Conservation (phyloP, 2,113 vertebrate genomes). For the Phyllostomus discolor region DNA sequence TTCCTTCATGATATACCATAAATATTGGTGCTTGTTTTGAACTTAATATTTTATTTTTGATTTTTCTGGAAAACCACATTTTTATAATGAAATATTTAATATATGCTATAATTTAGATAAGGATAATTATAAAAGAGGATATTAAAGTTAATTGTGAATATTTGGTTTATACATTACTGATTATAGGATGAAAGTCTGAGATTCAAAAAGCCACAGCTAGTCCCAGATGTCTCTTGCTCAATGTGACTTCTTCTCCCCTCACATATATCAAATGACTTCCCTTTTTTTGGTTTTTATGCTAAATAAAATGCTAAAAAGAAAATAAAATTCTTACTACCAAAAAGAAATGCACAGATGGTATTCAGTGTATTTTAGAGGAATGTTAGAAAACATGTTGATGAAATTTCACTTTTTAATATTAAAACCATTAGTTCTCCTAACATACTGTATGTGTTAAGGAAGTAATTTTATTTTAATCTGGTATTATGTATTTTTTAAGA, state of each 20-base stretch:
- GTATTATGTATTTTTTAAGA: background rate
- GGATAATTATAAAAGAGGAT: background rate
- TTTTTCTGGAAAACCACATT: background rate
- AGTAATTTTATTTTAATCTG: slow-evolving; percentile 41
- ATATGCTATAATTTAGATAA: background rate
- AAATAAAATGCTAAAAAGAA: slow-evolving; percentile 37
- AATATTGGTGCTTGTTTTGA: background rate
- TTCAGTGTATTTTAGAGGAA: background rate
- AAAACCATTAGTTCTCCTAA: background rate
- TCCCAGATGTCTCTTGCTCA: slow-evolving; percentile 45
- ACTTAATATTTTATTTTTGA: slow-evolving; percentile 34
- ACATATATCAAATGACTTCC: slow-evolving; percentile 44
- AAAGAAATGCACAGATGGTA: slow-evolving; percentile 14
- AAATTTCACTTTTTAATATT: slow-evolving; percentile 10
- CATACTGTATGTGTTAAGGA: background rate
- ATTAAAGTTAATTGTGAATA: background rate
- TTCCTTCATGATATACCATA: background rate
- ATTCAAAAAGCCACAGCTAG: background rate
- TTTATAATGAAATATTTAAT: slow-evolving; percentile 12
- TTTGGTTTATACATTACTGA: background rate
- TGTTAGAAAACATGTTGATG: slow-evolving; percentile 22
- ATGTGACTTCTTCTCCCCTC: background rate
- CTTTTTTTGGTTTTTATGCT: slow-evolving; percentile 15
- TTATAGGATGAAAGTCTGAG: background rate
- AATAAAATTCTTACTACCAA: background rate